Evolutionary conservation across 2,797 vertebrate species (phyloP), one percentile per base, ranked within the genome.

Genomic region (Neopelma chrysocephalum): DNA sequence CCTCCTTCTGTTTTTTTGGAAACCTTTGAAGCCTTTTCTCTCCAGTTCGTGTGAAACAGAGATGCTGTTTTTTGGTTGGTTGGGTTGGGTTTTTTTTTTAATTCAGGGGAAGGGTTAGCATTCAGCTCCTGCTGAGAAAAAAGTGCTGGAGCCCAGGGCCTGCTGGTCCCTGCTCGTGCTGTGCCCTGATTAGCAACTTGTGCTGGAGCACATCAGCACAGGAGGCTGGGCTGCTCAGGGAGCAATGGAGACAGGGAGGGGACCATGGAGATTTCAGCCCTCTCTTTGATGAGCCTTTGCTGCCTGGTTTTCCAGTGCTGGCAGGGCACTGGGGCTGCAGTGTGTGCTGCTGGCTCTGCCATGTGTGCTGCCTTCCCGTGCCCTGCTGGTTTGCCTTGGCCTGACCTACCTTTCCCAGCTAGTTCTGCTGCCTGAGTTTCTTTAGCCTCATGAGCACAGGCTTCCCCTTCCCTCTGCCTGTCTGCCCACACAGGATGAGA

Each of bases 181-280:
- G 60, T 95, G 85, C 61, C 92, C 89, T 96, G 94, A 95, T 96
- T 91, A 96, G 87, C 5, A 23, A 14, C 85, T 92, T 89, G 61
- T 93, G 85, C 80, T 6, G 2, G 60, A 90, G 82, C 81, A 81
- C 71, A 43, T 64, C 48, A 75, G 69, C 15, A 3, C 50, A 40
- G 71, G 82, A 79, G 77, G 36, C 85, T 90, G 71, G 25, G 73
- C 64, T 31, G 40, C 84, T 94, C 7, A 3, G 64, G 79, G 79
- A 76, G 76, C 12, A 7, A 0, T n/a, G 80, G 32, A 6, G 40
- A 34, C 70, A 53, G 50, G 48, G 87, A 82, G 34, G 26, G 40
- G 15, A 32, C 11, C 2, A 0, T 7, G 61, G 65, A 72, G 34
- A 56, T 62, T 82, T 79, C 32, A 54, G 54, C 19, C 31, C n/a